Percentiles rank a stretch among this genome's conserved stretches.
Conservation (phyloP, 2,113 vertebrate species). For the Ranitomeya imitator region DNA sequence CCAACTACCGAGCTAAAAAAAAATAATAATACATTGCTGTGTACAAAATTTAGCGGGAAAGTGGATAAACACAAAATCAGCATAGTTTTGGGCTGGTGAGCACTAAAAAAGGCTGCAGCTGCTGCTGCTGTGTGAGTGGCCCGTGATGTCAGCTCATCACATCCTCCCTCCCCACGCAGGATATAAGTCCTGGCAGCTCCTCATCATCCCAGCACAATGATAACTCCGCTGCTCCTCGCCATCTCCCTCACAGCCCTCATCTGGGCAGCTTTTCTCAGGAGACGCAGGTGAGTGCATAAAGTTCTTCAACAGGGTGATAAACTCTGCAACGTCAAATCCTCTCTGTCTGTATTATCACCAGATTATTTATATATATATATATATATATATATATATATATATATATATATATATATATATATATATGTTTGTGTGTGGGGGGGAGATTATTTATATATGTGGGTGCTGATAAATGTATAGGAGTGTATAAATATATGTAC, state of each 20-base stretch:
- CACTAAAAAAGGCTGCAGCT: neutral
- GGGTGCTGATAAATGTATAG: too few relatives aligned
- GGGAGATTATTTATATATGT: too few relatives aligned
- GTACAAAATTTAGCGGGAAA: too few relatives aligned
- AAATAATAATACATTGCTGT: too few relatives aligned
- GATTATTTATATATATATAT: neutral
- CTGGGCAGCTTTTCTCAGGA: neutral
- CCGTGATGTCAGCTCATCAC: neutral
- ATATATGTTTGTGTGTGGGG: neutral
- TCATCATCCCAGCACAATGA: neutral
- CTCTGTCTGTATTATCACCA: too few relatives aligned
- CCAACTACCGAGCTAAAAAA: too few relatives aligned
- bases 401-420: neutral
- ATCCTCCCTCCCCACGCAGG: constrained; percentile 3
- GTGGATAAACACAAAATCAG: too few relatives aligned
- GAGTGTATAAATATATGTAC: neutral
- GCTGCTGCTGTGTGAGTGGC: neutral
- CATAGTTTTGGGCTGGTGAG: neutral
- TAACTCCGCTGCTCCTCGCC: neutral
- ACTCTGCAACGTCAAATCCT: too few relatives aligned
- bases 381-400: neutral
- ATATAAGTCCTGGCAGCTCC: neutral
- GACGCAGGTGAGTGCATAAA: neutral
- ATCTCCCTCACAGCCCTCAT: neutral
- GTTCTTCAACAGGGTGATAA: neutral